phyloP scores from a whole-genome alignment of 1,140 invertebrate genomes.

The Chymomyza costata region DNA sequence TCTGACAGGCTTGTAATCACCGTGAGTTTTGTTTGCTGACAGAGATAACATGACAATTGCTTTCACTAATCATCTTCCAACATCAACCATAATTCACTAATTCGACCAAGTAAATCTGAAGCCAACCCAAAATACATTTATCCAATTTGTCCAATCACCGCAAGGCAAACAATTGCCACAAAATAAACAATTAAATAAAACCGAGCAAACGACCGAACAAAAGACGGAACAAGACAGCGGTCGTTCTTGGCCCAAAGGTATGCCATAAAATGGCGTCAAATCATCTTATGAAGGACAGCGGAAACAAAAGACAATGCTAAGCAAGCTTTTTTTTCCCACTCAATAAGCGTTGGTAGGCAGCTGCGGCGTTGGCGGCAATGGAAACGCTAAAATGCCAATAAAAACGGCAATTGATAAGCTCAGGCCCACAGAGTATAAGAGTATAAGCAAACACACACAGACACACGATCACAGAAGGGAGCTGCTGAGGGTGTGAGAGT shows the following conservation, averaged over 20 bases:
- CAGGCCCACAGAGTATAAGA: constrained; percentile 36
- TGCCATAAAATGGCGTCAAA: constrained; percentile 18
- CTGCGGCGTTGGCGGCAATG: constrained; percentile 7
- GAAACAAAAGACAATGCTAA: constrained; percentile 11
- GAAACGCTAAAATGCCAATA: constrained; percentile 61
- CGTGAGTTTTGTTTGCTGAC: too few relatives aligned
- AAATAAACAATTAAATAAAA: constrained; percentile 60
- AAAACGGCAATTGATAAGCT: constrained; percentile 70
- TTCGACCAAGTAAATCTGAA: too few relatives aligned
- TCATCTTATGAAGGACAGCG: constrained; percentile 7
- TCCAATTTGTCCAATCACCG: constrained; percentile 38
- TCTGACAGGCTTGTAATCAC: too few relatives aligned
- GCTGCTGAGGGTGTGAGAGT: constrained; percentile 8
- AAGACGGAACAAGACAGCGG: neutral
- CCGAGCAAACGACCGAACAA: constrained; percentile 9
- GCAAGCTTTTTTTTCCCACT: constrained; percentile 45
- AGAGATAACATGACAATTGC: too few relatives aligned
- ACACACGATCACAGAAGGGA: constrained; percentile 14
- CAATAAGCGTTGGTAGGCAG: constrained; percentile 39
- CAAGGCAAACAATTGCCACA: constrained; percentile 51
- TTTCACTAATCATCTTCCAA: too few relatives aligned
- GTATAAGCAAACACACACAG: constrained; percentile 51
- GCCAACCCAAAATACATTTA: constrained; percentile 23
- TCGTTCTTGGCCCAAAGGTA: constrained; percentile 10
- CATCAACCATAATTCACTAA: constrained; percentile 51